These are phyloP conservation scores for Oncorhynchus kisutch DNA, from an alignment of 2,113 vertebrate species.

Conservation along the genomic window DNA sequence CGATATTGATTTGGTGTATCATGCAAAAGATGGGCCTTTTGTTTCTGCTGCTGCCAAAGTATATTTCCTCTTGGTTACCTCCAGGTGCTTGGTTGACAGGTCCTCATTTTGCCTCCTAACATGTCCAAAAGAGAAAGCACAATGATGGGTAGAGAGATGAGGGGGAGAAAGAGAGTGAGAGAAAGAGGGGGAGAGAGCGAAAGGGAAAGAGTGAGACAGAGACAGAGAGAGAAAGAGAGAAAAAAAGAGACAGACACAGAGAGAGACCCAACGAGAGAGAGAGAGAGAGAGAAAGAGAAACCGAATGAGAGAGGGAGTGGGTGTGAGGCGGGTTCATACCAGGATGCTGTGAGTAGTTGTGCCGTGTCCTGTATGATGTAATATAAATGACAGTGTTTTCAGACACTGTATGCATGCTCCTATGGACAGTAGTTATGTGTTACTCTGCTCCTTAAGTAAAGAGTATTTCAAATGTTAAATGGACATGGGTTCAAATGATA, in stretches of 20 bases:
- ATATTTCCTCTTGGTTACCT: slow-evolving; percentile 40
- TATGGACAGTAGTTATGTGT: too few relatives aligned
- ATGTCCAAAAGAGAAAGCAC: slow-evolving; percentile 1
- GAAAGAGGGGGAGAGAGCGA: too few relatives aligned
- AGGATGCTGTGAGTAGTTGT: neutral
- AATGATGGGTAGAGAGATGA: neutral
- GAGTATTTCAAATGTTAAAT: too few relatives aligned
- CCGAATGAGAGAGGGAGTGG: neutral
- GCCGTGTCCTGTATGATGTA: neutral
- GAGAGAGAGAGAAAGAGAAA: neutral
- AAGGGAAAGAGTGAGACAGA: too few relatives aligned
- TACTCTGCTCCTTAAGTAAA: too few relatives aligned
- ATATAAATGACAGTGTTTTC: neutral
- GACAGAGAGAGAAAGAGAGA: too few relatives aligned
- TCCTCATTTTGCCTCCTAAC: slow-evolving; percentile 8
- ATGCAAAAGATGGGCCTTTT: slow-evolving; percentile 36
- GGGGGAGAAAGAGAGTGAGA: too few relatives aligned
- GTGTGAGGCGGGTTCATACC: slow-evolving; percentile 10
- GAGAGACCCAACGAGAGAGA: too few relatives aligned
- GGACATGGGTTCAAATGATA: too few relatives aligned
- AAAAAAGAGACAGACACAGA: too few relatives aligned
- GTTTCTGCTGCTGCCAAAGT: slow-evolving; percentile 38
- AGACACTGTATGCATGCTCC: neutral
- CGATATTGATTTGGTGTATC: slow-evolving; percentile 41
- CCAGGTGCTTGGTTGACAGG: slow-evolving; percentile 30